Evolutionary conservation across 2,113 vertebrate species (phyloP).

Genomic region (Marmota flaviventris): DNA sequence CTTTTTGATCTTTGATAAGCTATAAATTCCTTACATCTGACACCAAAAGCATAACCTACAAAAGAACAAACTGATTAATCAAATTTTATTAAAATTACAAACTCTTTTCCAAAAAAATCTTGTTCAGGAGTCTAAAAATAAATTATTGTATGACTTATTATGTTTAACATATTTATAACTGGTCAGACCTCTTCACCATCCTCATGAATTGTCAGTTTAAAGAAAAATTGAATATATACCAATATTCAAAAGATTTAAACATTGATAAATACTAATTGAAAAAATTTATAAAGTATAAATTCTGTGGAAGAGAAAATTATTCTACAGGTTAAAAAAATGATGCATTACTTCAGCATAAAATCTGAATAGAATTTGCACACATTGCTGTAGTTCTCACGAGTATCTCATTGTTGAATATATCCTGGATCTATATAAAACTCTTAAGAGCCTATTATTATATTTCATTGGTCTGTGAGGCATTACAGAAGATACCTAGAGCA

Average conservation of each 20-base stretch:
- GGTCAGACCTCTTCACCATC: background rate
- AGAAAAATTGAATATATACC: background rate
- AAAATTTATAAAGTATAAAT: background rate
- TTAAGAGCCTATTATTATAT: no score
- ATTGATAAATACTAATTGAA: background rate
- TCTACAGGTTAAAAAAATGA: background rate
- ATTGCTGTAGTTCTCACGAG: no score
- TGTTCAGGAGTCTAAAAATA: background rate
- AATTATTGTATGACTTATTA: background rate
- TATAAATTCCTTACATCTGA: background rate
- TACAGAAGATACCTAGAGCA: background rate
- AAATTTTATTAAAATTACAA: background rate
- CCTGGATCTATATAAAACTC: no score
- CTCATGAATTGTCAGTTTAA: background rate
- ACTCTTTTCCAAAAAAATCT: background rate
- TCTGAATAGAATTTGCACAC: background rate
- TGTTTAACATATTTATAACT: background rate
- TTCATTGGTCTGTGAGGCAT: no score
- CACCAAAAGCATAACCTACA: background rate
- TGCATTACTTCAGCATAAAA: background rate
- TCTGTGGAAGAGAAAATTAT: background rate
- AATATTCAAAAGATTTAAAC: background rate
- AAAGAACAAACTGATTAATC: background rate
- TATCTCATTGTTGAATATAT: no score
- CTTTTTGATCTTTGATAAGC: background rate